phyloP scores from a whole-genome alignment of 2,888 invertebrate genomes.

The Calameuta pallipes region DNA sequence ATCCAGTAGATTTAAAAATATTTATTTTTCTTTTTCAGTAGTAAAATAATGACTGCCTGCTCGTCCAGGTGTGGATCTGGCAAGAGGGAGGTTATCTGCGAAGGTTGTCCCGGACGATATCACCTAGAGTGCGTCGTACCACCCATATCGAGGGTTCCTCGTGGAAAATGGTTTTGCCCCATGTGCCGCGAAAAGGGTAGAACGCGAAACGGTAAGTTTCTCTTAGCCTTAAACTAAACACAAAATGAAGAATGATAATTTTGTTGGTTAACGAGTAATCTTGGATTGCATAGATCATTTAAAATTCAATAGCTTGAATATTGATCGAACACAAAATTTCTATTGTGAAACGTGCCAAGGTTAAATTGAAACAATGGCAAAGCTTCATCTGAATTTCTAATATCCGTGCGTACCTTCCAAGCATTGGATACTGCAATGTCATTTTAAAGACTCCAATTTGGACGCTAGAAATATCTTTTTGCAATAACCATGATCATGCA shows the following conservation, averaged over 20 bases:
- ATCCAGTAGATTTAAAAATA: conserved; percentile 20
- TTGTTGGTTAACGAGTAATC: no score
- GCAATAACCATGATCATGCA: not conserved
- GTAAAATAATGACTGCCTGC: conserved; percentile 68
- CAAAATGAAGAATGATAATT: not conserved
- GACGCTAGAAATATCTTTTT: not conserved
- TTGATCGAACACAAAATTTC: not conserved
- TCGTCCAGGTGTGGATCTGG: conserved; percentile 72
- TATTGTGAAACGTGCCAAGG: not conserved
- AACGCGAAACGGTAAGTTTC: conserved; percentile 50
- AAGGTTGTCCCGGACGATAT: conserved; percentile 72
- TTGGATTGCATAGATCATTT: not conserved
- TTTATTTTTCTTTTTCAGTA: conserved; percentile 35
- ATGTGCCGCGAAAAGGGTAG: conserved; percentile 67
- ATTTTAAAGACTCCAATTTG: not conserved
- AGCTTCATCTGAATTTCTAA: not conserved
- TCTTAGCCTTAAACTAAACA: not conserved
- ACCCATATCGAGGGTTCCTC: conserved; percentile 72
- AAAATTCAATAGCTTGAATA: not conserved
- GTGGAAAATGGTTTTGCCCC: conserved; percentile 74
- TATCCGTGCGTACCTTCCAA: not conserved
- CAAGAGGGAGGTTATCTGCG: conserved; percentile 76
- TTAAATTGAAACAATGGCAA: not conserved
- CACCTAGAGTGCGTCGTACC: conserved; percentile 81
- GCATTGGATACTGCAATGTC: not conserved